Conservation (phyloP, 2,797 vertebrate species). For the Okamejei kenojei region DNA sequence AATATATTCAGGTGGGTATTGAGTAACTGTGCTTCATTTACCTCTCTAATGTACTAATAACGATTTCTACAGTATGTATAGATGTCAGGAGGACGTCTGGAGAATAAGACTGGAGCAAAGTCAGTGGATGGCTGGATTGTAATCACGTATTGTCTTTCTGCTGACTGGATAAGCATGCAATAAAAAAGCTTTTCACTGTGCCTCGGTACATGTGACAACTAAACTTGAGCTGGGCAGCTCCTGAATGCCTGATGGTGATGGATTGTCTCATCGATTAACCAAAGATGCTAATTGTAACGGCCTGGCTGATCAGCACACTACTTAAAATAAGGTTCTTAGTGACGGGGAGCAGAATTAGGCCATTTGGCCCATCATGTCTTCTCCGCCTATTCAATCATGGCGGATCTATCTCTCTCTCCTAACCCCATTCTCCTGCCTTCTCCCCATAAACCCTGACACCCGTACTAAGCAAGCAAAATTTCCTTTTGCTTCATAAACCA, state of each 20-base stretch:
- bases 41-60: not conserved
- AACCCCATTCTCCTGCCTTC: too few relatives aligned
- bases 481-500: not conserved
- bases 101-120: not conserved
- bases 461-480: not conserved
- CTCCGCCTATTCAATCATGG: too few relatives aligned
- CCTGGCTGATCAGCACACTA: not conserved
- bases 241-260: too few relatives aligned
- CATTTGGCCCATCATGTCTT: too few relatives aligned
- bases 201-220: too few relatives aligned
- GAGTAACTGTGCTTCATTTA: not conserved
- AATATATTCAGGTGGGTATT: not conserved
- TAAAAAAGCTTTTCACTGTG: not conserved
- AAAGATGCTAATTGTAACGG: not conserved
- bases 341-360: too few relatives aligned
- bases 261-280: not conserved
- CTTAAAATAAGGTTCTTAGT: not conserved
- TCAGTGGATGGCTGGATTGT: too few relatives aligned
- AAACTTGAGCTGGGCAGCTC: not conserved
- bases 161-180: not conserved
- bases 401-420: too few relatives aligned
- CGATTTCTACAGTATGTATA: not conserved
- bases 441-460: too few relatives aligned
- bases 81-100: not conserved
- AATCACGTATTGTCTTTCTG: too few relatives aligned